phyloP scores from a whole-genome alignment of 2,113 vertebrate species.

The Craseonycteris thonglongyai region DNA sequence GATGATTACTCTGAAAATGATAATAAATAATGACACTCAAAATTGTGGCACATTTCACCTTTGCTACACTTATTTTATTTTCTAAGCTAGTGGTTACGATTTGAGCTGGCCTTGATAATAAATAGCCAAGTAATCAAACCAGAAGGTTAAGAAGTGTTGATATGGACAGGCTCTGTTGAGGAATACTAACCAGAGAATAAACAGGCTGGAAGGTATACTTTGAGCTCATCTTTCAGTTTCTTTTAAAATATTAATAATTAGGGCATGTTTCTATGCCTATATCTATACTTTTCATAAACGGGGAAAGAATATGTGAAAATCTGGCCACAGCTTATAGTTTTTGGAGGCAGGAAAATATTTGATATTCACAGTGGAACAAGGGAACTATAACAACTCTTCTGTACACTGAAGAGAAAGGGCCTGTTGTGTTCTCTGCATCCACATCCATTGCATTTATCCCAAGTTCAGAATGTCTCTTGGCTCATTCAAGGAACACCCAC shows the following conservation, averaged over 20 bases:
- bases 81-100: not conserved
- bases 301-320: not conserved
- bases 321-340: not conserved
- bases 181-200: not conserved
- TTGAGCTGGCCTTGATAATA: conserved; percentile 4
- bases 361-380: not conserved
- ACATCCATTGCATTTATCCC: not conserved
- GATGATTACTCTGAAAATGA: not conserved
- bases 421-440: not conserved
- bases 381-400: not conserved
- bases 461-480: not conserved
- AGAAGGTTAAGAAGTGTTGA: not conserved
- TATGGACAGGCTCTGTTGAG: not conserved
- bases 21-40: not conserved
- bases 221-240: not conserved
- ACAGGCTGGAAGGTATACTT: not conserved
- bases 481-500: not conserved
- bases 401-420: not conserved
- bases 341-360: not conserved
- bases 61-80: not conserved
- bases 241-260: not conserved
- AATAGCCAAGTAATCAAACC: not conserved
- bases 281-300: not conserved
- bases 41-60: not conserved
- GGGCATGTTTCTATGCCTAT: not conserved